Conservation (phyloP, 2,113 vertebrate genomes). For the Podiceps cristatus region DNA sequence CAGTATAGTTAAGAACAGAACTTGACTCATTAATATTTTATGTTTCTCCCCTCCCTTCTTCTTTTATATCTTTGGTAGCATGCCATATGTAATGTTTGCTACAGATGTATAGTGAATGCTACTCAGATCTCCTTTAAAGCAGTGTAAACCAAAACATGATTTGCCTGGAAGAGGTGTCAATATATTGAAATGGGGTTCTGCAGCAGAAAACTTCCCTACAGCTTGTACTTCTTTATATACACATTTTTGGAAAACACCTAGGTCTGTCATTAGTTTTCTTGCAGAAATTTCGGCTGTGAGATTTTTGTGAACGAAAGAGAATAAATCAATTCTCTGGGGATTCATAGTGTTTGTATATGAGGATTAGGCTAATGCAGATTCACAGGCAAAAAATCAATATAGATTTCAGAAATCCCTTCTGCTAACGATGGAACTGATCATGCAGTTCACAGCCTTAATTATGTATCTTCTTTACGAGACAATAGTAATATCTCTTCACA, state of each 20-base stretch:
- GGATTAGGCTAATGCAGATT: constrained; percentile 62
- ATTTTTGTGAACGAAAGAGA: not conserved
- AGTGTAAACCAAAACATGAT: not conserved
- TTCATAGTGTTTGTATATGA: not conserved
- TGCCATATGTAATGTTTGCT: not conserved
- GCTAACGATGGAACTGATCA: constrained; percentile 31
- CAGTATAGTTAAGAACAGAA: not conserved
- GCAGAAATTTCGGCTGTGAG: not conserved
- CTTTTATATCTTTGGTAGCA: not conserved
- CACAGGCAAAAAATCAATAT: constrained; percentile 53
- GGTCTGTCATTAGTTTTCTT: not conserved
- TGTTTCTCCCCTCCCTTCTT: not conserved
- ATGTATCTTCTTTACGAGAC: constrained; percentile 53
- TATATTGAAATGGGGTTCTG: not conserved
- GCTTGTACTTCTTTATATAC: not conserved
- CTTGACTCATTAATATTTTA: not conserved
- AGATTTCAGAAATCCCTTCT: constrained; percentile 18
- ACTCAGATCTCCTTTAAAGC: not conserved
- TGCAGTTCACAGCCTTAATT: constrained; percentile 29
- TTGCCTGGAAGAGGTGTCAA: not conserved
- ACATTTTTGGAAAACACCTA: not conserved
- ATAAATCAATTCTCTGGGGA: constrained; percentile 22
- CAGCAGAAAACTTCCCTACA: not conserved
- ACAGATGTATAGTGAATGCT: not conserved
- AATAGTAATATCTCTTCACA: constrained; percentile 15